Percentiles rank a stretch among this genome's conserved stretches.
These are phyloP conservation scores for Daktulosphaira vitifoliae DNA, from an alignment of 1,140 invertebrate species.

Conservation along the genomic window DNA sequence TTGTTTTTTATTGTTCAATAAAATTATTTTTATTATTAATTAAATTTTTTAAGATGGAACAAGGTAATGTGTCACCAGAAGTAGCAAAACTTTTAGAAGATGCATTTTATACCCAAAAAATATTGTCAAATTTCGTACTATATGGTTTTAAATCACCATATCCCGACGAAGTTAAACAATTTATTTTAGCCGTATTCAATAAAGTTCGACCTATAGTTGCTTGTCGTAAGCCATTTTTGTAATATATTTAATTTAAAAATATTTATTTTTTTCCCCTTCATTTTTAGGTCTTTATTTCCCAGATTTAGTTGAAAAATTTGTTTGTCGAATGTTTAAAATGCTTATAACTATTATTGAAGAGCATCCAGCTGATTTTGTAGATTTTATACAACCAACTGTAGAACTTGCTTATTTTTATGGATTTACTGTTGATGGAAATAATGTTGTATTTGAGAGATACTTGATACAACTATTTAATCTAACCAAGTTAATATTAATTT, in stretches of 20 bases:
- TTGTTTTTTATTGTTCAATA: neutral
- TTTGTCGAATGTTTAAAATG: slow-evolving; percentile 47
- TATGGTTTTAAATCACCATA: slow-evolving; percentile 32
- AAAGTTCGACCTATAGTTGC: slow-evolving; percentile 19
- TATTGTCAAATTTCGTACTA: slow-evolving; percentile 6
- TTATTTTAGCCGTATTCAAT: slow-evolving; percentile 12
- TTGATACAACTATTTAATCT: slow-evolving; percentile 82
- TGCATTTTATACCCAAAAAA: slow-evolving; percentile 31
- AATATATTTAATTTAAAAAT: neutral
- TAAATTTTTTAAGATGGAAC: slow-evolving; percentile 4
- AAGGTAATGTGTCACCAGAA: slow-evolving; percentile 1
- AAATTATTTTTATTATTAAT: neutral
- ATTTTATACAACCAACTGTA: slow-evolving; percentile 65
- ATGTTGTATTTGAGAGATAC: slow-evolving; percentile 70
- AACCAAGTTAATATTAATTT: slow-evolving; percentile 71
- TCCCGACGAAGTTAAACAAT: slow-evolving; percentile 16
- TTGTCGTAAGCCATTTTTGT: slow-evolving; percentile 7
- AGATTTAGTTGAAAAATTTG: slow-evolving; percentile 35
- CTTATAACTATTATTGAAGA: slow-evolving; percentile 62
- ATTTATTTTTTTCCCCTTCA: slow-evolving; percentile 13
- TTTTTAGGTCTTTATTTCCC: slow-evolving; percentile 20
- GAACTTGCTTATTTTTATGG: slow-evolving; percentile 77
- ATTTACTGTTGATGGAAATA: slow-evolving; percentile 69
- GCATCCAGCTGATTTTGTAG: slow-evolving; percentile 68
- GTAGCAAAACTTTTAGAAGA: slow-evolving; percentile 26